Percentiles rank a stretch among this genome's conserved stretches.
These are phyloP conservation scores for Rhinoraja longicauda DNA, from an alignment of 2,797 vertebrate genomes.

Conservation along the genomic window DNA sequence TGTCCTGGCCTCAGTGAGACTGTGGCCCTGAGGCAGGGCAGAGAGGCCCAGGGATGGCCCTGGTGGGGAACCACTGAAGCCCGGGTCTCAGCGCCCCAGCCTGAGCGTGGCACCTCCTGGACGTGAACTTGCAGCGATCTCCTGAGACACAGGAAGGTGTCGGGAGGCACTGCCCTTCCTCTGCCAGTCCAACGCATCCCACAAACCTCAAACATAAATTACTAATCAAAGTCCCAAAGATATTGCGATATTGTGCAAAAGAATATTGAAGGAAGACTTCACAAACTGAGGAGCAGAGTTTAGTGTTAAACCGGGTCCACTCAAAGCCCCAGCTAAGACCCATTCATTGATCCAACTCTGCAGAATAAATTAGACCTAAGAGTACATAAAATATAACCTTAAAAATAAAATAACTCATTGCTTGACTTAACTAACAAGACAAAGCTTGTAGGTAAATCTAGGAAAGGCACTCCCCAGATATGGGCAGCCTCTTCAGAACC, in stretches of 20 bases:
- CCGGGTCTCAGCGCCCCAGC: slow-evolving; percentile 70
- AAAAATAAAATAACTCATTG: slow-evolving; percentile 78
- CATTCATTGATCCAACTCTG: slow-evolving; percentile 7
- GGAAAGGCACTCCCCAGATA: slow-evolving; percentile 30
- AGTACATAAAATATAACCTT: slow-evolving; percentile 73
- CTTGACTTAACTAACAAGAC: slow-evolving; percentile 60
- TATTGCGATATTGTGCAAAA: slow-evolving; percentile 45
- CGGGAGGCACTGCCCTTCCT: neutral
- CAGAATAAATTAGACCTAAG: slow-evolving; percentile 33
- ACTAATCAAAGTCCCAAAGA: slow-evolving; percentile 17
- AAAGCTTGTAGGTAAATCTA: slow-evolving; percentile 53
- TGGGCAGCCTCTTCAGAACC: slow-evolving; percentile 6
- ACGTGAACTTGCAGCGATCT: neutral
- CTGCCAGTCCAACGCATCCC: neutral
- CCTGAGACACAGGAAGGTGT: neutral
- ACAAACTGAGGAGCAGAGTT: neutral
- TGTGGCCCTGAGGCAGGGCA: slow-evolving; percentile 50
- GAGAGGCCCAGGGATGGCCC: slow-evolving; percentile 50
- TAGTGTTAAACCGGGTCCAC: slow-evolving; percentile 19
- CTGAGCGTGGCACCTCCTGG: slow-evolving; percentile 36
- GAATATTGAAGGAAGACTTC: slow-evolving; percentile 43
- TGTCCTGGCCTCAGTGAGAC: slow-evolving; percentile 41
- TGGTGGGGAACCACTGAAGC: slow-evolving; percentile 76
- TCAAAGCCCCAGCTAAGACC: neutral
- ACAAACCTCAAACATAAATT: slow-evolving; percentile 33